Evolutionary conservation across 92 coral and sea anemone species (phyloP).

Genomic region (Palythoa caribaeorum): DNA sequence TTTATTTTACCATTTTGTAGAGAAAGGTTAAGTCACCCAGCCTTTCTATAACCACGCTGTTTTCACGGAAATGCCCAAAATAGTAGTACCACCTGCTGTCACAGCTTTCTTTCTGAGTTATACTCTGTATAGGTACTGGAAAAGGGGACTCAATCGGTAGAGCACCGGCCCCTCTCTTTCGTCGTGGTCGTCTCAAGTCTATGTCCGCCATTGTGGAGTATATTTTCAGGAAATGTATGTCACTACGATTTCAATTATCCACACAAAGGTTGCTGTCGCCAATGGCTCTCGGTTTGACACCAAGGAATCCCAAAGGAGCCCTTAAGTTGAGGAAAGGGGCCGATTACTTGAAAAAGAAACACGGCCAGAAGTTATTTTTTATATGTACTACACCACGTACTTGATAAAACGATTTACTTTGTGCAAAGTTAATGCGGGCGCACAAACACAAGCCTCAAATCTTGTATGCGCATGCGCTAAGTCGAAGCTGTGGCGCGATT

Average conservation of each 20-base stretch:
- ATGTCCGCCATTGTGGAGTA: conserved; percentile 83
- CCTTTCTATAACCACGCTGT: conserved; percentile 86
- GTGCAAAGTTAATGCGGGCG: background rate
- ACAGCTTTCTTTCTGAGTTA: conserved; percentile 69
- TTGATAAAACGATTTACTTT: background rate
- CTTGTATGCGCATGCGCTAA: no score
- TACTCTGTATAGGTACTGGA: conserved; percentile 87
- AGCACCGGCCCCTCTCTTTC: conserved; percentile 82
- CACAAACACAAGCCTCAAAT: background rate
- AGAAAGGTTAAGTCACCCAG: conserved; percentile 91
- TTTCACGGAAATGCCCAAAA: conserved; percentile 83
- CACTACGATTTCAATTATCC: background rate
- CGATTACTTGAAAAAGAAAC: no score
- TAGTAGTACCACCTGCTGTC: conserved; percentile 89
- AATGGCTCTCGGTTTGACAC: no score
- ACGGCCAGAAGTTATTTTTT: background rate
- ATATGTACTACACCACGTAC: background rate
- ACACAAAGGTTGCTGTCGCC: background rate
- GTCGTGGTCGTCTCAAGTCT: conserved; percentile 73
- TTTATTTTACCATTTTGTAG: conserved; percentile 82
- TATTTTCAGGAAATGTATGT: conserved; percentile 2
- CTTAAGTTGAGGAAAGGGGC: no score
- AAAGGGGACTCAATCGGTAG: conserved; percentile 84
- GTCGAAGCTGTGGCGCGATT: background rate
- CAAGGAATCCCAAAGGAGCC: no score